Conservation (phyloP, 1,140 invertebrate genomes). For the Araneus ventricosus region DNA sequence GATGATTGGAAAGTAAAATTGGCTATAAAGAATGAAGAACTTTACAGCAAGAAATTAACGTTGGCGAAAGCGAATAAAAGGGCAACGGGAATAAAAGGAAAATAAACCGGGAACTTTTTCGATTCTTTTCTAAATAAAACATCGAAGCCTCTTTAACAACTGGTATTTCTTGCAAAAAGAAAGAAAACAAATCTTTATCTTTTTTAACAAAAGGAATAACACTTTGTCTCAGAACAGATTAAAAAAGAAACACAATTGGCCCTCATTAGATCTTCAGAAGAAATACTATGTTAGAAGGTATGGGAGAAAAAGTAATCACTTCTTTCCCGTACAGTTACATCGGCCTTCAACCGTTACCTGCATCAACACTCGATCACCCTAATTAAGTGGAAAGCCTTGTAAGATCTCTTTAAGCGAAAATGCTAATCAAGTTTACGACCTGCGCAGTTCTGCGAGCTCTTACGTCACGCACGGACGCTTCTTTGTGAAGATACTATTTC, state of each 20-base stretch:
- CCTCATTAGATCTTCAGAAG: background rate
- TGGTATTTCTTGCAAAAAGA: too few species aligned
- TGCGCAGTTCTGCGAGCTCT: background rate
- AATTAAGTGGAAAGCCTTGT: background rate
- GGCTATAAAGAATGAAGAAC: too few species aligned
- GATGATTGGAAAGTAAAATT: too few species aligned
- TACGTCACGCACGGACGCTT: background rate
- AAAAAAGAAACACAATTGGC: background rate
- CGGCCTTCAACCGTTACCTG: conserved; percentile 15
- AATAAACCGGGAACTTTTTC: too few species aligned
- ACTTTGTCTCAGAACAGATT: background rate
- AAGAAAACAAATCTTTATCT: background rate
- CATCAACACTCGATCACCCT: background rate
- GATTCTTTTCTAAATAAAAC: background rate
- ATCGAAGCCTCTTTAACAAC: too few species aligned
- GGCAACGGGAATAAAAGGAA: too few species aligned
- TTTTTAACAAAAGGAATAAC: background rate
- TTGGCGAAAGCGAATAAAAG: too few species aligned
- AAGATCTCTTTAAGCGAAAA: background rate
- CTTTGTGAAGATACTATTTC: background rate
- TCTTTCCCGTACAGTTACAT: background rate
- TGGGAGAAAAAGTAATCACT: background rate
- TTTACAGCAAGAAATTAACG: too few species aligned
- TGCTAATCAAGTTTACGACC: background rate
- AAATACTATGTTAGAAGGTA: background rate